These are phyloP conservation scores for Daphoenositta chrysoptera DNA, from an alignment of 2,113 vertebrate genomes.

Conservation along the genomic window DNA sequence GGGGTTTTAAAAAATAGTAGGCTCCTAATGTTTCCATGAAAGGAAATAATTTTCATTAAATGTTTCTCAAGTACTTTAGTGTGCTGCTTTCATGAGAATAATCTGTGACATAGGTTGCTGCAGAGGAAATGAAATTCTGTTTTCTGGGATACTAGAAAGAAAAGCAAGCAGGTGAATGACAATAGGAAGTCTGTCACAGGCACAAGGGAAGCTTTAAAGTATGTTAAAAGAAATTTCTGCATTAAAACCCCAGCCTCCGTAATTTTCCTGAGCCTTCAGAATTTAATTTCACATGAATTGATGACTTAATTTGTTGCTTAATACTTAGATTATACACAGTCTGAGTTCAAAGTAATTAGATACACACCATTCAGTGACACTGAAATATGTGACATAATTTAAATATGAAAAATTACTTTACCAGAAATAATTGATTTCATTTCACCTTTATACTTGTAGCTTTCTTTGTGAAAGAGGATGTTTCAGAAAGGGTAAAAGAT, in stretches of 20 bases:
- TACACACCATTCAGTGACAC: background rate
- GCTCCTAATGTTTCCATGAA: background rate
- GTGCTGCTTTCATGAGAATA: background rate
- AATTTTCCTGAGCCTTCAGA: background rate
- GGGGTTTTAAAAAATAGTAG: background rate
- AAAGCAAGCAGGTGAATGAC: background rate
- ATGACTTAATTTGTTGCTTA: background rate
- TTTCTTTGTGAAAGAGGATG: background rate
- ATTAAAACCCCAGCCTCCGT: background rate
- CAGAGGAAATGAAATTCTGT: background rate
- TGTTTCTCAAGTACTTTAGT: background rate
- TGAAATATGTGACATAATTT: background rate
- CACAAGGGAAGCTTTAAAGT: background rate
- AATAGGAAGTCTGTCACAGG: background rate
- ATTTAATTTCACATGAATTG: background rate
- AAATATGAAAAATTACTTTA: background rate
- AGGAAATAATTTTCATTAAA: background rate
- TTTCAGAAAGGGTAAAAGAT: background rate
- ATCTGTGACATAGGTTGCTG: background rate
- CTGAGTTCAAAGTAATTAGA: background rate
- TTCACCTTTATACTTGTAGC: background rate
- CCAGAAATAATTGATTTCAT: background rate
- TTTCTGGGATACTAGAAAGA: background rate
- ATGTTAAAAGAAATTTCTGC: background rate
- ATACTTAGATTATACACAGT: background rate